Base-by-base conservation (phyloP, 2,797 vertebrate genomes). In the Eidolon dupreanum region DNA sequence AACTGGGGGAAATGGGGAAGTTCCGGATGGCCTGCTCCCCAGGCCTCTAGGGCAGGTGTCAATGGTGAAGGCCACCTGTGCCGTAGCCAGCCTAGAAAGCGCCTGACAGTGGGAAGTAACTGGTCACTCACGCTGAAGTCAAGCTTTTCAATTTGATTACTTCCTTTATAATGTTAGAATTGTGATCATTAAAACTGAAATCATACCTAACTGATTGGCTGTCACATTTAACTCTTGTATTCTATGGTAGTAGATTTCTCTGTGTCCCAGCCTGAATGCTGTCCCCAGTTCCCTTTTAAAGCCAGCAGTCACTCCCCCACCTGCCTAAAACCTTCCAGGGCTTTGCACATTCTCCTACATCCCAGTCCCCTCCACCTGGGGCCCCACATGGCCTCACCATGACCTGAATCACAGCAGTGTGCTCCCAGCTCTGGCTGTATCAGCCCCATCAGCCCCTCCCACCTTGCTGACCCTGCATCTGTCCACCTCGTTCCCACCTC, bases 61-160 rank as follows among this genome's bases (percentile, higher is more conserved):
- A 36, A 3, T 6, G 61, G 51, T 38, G n/a, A 26, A 28, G 24
- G 33, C n/a, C 9, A 6, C 0, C 19, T 20, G 55, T 8, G 33
- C 19, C 19, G 8, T 13, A 53, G 22, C 43, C 7, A n/a, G 24
- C 41, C 22, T 7, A 8, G 31, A 17, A 65, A 43, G 86, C 8
- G 13, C 38, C 57, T 3, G 22, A n/a, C 26, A 0, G 13, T 1
- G 26, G 31, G 59, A 75, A 68, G n/a, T 26, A 26, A 26, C 59
- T 8, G 49, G 22, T 11, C 4, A 12, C 26, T 26, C 4, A 20
- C 0, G 2, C 55, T 13, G 28, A 28, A 11, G 31, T n/a, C 51
- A 85, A 24, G 51, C 66, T 70, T 61, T 74, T 26, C 0, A 6
- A 63, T 70, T 28, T 36, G 22, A 61, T 59, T 15, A 46, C 53